Base-by-base conservation (phyloP, 1,140 invertebrate species). In the Cyrtorhinus lividipennis region DNA sequence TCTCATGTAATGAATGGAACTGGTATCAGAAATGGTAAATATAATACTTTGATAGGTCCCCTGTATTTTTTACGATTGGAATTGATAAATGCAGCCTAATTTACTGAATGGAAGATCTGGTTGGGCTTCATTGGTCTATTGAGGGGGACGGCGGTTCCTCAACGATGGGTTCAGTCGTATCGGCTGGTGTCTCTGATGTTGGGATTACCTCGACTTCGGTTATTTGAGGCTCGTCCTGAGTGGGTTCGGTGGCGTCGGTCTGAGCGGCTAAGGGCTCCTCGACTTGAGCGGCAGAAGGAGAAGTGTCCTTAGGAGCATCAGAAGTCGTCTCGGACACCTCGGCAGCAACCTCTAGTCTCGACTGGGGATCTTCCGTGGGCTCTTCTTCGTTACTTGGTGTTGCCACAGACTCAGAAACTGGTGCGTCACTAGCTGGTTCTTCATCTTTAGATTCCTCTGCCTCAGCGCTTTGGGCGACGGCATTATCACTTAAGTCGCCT, bases 121-220 rank as follows among this genome's bases (percentile, higher is more conserved):
- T 15, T 15, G 30, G n/a, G n/a, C n/a, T 38, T 38, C 30, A 38
- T 38, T 38, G 20, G 10, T 53, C 48, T 27, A 26, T 38, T 45
- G 53, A 56, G 8, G 61, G 61, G 13, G 64, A 46, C 20, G 23
- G 2, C 15, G 61, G 64, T 62, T 65, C 63, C 56, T 64, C 63
- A 18, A 64, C 59, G 18, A 64, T 25, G 1, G 63, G 63, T 64
- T 64, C 63, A 23, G 57, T 48, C n/a, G 53, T 59, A 53, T 67
- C 65, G 2, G n/a, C 22, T 56, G 56, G n/a, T 20, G 46, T 18
- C 25, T 13, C 13, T 3, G 61, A 45, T 22, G 65, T 60, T 48
- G 62, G 59, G 15, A 61, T 18, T 5, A 61, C 12, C 23, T 59
- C 61, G 1, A 53, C 20, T 53, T 23, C 30, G 56, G 56, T 59